These are phyloP conservation scores for Pipistrellus pipistrellus DNA, from an alignment of 2,797 vertebrate genomes.

Conservation along the genomic window DNA sequence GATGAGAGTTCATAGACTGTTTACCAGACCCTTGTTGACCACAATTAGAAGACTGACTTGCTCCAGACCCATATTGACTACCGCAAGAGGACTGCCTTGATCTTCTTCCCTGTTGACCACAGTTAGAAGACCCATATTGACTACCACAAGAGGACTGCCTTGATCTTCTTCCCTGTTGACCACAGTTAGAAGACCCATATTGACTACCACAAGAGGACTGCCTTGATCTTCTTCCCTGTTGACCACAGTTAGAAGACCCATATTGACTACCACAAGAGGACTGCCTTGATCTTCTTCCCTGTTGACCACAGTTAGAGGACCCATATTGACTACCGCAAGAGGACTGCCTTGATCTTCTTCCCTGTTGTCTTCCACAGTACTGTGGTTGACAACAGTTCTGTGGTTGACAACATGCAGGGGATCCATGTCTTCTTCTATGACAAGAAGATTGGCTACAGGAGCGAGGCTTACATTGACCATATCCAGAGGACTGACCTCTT, in stretches of 20 bases:
- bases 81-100: conserved; percentile 61
- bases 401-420: conserved; percentile 53
- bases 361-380: conserved; percentile 35
- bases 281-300: conserved; percentile 11
- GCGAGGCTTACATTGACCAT: not conserved
- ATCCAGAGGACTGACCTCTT: conserved; percentile 47
- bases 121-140: conserved; percentile 19
- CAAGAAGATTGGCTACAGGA: conserved; percentile 54
- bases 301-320: conserved; percentile 23
- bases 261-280: not conserved
- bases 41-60: not conserved
- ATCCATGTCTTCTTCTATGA: conserved; percentile 7
- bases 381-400: conserved; percentile 61
- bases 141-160: conserved; percentile 56
- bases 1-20: too few species aligned
- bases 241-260: not conserved
- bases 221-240: not conserved
- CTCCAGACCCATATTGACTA: not conserved
- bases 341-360: conserved; percentile 41
- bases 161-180: conserved; percentile 20
- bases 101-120: not conserved
- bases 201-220: conserved; percentile 22
- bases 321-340: conserved; percentile 33
- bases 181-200: not conserved
- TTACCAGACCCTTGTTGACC: not conserved